A percentile compares a stretch with the other conserved stretches of the same genome.
Conservation (phyloP, 2,113 vertebrate species). For the Crotophaga sulcirostris region DNA sequence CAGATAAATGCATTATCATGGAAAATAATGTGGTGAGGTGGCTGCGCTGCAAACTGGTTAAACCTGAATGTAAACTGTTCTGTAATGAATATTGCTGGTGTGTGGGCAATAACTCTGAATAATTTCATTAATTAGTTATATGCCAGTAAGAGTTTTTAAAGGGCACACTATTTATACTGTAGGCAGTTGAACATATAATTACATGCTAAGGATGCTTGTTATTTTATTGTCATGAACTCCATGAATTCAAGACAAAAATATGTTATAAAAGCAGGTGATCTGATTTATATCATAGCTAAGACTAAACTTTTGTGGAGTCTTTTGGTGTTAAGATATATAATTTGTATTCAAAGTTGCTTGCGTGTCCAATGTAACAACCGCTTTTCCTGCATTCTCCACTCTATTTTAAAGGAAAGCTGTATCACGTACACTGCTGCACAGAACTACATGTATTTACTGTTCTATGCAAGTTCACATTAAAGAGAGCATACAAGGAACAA, state of each 20-base stretch:
- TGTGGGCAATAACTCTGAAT: neutral
- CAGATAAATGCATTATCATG: constrained; percentile 3
- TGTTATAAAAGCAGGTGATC: neutral
- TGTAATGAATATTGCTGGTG: neutral
- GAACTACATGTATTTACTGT: neutral
- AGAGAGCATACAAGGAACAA: neutral
- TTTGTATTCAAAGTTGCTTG: neutral
- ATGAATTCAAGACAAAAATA: neutral
- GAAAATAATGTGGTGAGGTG: constrained; percentile 13
- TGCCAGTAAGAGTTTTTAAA: constrained; percentile 32
- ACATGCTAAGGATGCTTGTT: neutral
- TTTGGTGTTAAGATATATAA: neutral
- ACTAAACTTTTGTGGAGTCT: neutral
- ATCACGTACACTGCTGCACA: neutral
- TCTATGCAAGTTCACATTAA: neutral
- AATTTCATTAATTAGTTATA: constrained; percentile 45
- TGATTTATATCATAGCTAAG: neutral
- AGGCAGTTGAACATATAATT: constrained; percentile 1
- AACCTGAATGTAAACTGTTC: constrained; percentile 21
- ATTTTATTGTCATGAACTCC: neutral
- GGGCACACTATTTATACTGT: neutral
- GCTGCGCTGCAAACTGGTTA: neutral
- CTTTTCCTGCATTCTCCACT: neutral
- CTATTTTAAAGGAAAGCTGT: neutral
- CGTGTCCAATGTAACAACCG: neutral